phyloP scores from a whole-genome alignment of 2,888 invertebrate species.

The Leucophenga maculata region DNA sequence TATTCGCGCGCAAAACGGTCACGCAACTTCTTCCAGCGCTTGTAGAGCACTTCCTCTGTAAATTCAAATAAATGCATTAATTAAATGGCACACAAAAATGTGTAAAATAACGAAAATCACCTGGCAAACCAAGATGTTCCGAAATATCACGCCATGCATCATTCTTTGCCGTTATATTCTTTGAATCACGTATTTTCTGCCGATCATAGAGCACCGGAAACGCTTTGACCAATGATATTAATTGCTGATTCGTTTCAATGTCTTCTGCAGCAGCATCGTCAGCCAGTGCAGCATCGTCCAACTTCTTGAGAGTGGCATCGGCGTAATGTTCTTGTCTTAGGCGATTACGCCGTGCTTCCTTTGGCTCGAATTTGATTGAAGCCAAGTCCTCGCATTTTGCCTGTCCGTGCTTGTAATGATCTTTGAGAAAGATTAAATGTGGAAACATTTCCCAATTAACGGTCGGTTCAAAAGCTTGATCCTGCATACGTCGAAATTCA shows the following conservation, averaged over 20 bases:
- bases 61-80: neutral
- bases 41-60: slow-evolving; percentile 62
- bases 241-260: slow-evolving; percentile 53
- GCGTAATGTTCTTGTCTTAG: slow-evolving; percentile 14
- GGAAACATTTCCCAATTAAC: slow-evolving; percentile 67
- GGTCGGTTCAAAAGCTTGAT: slow-evolving; percentile 52
- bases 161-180: slow-evolving; percentile 63
- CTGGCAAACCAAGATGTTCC: slow-evolving; percentile 55
- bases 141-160: slow-evolving; percentile 64
- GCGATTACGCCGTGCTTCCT: slow-evolving; percentile 41
- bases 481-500: slow-evolving; percentile 61
- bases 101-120: slow-evolving; percentile 40
- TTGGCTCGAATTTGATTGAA: slow-evolving; percentile 56
- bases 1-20: slow-evolving; percentile 67
- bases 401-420: slow-evolving; percentile 66
- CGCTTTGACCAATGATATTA: slow-evolving; percentile 61
- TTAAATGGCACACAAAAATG: neutral
- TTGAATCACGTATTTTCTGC: slow-evolving; percentile 64
- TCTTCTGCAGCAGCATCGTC: slow-evolving; percentile 45
- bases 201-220: slow-evolving; percentile 64
- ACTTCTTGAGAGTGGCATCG: slow-evolving; percentile 25
- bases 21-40: slow-evolving; percentile 64
- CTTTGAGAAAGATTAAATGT: slow-evolving; percentile 59
- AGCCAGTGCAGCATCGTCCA: slow-evolving; percentile 35
- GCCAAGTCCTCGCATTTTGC: slow-evolving; percentile 56